Base-by-base conservation (phyloP, 2,888 invertebrate species). In the Lissocephala sabroskyi region DNA sequence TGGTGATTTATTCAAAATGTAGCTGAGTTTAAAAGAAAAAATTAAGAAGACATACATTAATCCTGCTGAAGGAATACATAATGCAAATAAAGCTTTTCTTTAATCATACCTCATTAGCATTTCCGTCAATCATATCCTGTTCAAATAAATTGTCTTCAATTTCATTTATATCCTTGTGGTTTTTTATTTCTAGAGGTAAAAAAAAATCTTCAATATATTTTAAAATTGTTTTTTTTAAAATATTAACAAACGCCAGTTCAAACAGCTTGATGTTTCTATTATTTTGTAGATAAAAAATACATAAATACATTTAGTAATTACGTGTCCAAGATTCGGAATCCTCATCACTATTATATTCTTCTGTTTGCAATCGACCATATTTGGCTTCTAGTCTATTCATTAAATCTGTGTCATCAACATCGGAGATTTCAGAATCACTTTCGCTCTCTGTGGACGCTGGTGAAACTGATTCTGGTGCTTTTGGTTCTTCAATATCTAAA, bases 331-430 rank as follows among this genome's bases (percentile, higher is more conserved):
- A 82, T 57, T 84, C 77, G 7, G 82, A 78, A 71, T 86, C 80
- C 56, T 85, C 82, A 58, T 83, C 80, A 52, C 82, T 85, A 49
- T 88, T 89, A 81, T 88, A 84, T 71, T 86, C 86, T 79, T 78
- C 87, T 56, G 88, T 87, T 9, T 89, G 89, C 45, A 92, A 82
- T 59, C 90, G 89, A 42, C 92, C 92, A 80, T 92, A 92, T 86
- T 91, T 91, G 18, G 89, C 90, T 79, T 92, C 92, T 48, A 92
- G 84, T 58, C 91, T 87, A 70, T 86, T 90, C 65, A 92, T 86
- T 39, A 92, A 84, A 56, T 92, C 91, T 4, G 87, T 87, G 76
- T 92, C 92, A 74, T 91, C 91, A 1, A 90, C 88, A 62, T 91
- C 90, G 0, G 88, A 89, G 60, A 87, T 11, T 86, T 82, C 51